These are phyloP conservation scores for Merodon equestris DNA, from an alignment of 2,888 invertebrate species.

Conservation along the genomic window DNA sequence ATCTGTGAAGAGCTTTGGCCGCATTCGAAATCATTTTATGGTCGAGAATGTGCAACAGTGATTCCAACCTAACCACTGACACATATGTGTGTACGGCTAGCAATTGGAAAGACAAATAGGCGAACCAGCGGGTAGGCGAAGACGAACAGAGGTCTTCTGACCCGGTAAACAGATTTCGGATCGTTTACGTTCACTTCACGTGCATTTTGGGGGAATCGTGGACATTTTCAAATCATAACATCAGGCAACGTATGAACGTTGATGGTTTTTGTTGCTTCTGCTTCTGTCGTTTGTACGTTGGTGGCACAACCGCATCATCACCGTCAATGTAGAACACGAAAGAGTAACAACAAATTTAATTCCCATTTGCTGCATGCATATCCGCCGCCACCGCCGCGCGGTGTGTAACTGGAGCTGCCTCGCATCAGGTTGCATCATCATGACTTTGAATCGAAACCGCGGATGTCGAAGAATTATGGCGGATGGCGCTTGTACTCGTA, in stretches of 20 bases:
- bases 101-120: too few species aligned
- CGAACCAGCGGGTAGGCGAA: constrained; percentile 15
- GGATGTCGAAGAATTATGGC: constrained; percentile 7
- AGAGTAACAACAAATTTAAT: constrained; percentile 46
- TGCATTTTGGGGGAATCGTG: constrained; percentile 58
- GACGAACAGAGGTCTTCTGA: constrained; percentile 53
- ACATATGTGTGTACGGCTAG: too few species aligned
- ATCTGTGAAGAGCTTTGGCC: constrained; percentile 61
- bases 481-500: constrained; percentile 55
- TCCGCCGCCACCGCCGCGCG: constrained; percentile 13
- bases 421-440: constrained; percentile 61
- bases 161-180: constrained; percentile 59
- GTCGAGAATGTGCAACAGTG: constrained; percentile 52
- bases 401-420: constrained; percentile 54
- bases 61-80: constrained; percentile 22
- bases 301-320: constrained; percentile 20
- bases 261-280: neutral
- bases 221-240: constrained; percentile 58
- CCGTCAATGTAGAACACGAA: constrained; percentile 57
- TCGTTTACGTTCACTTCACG: constrained; percentile 68
- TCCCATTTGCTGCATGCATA: constrained; percentile 63
- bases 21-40: constrained; percentile 54
- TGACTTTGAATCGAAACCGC: constrained; percentile 62
- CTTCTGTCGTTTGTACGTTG: constrained; percentile 5
- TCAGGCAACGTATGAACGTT: constrained; percentile 21